These are phyloP conservation scores for Dinoponera quadriceps DNA, from an alignment of 1,140 invertebrate species.

Conservation along the genomic window DNA sequence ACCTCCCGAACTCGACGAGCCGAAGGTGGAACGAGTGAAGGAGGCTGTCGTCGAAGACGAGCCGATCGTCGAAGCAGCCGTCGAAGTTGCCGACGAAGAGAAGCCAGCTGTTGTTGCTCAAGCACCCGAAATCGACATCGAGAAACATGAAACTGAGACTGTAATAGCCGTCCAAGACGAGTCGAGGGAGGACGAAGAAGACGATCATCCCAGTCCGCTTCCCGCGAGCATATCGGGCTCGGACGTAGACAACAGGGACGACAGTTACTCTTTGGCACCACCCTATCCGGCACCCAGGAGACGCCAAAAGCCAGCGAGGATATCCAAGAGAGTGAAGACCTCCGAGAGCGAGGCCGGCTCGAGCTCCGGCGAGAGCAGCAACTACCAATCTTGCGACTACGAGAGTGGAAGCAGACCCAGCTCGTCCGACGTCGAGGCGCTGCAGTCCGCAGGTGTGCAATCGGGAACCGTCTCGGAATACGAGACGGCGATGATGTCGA, in stretches of 20 bases:
- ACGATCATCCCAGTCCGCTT: conserved; percentile 62
- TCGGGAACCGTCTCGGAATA: conserved; percentile 92
- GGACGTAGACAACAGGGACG: conserved; percentile 81
- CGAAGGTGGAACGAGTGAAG: conserved; percentile 24
- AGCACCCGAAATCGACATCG: conserved; percentile 66
- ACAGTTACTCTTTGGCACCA: conserved; percentile 75
- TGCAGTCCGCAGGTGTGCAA: conserved; percentile 83
- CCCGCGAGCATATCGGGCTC: conserved; percentile 79
- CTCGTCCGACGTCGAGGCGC: conserved; percentile 94
- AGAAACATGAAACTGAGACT: conserved; percentile 68
- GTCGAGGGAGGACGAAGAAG: conserved; percentile 62
- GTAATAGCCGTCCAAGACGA: conserved; percentile 75
- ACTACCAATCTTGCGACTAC: conserved; percentile 95
- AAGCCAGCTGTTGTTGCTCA: not conserved
- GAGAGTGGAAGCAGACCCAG: conserved; percentile 91
- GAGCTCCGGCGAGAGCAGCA: conserved; percentile 95
- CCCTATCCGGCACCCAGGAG: conserved; percentile 81
- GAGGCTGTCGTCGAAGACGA: conserved; percentile 9
- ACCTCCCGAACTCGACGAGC: conserved; percentile 54
- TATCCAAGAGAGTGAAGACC: conserved; percentile 71
- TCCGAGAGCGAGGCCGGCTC: conserved; percentile 88
- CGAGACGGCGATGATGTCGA: conserved; percentile 93
- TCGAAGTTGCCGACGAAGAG: conserved; percentile 48
- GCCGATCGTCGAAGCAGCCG: conserved; percentile 31
- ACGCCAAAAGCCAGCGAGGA: conserved; percentile 78